These are phyloP conservation scores for Hypothenemus hampei DNA, from an alignment of 1,140 invertebrate species.

Conservation along the genomic window DNA sequence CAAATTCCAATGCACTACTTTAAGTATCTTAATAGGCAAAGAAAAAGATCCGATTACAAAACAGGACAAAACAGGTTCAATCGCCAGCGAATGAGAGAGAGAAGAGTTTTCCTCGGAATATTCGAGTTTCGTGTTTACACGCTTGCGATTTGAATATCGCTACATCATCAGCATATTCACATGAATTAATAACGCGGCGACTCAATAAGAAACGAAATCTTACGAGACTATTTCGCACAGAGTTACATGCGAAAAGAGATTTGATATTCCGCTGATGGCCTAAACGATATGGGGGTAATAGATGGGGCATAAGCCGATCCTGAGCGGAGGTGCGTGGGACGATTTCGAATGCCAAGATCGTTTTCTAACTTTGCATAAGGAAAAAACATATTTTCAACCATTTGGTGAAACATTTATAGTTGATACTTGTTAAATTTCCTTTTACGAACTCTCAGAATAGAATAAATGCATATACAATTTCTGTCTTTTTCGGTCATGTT, in stretches of 20 bases:
- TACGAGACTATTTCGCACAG: constrained; percentile 16
- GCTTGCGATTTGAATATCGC: constrained; percentile 22
- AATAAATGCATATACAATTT: too few relatives aligned
- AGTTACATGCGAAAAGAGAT: constrained; percentile 20
- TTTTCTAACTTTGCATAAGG: too few relatives aligned
- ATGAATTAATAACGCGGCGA: constrained; percentile 18
- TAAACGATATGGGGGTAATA: constrained; percentile 14
- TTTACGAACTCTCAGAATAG: too few relatives aligned
- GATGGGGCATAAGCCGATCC: constrained; percentile 5
- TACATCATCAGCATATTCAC: constrained; percentile 21
- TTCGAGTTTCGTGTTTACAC: constrained; percentile 13
- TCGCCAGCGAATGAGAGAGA: too few relatives aligned
- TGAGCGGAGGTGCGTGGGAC: constrained; percentile 6
- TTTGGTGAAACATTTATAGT: too few relatives aligned
- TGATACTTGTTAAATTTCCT: too few relatives aligned
- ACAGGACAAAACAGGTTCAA: constrained; percentile 5
- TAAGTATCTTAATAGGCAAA: too few relatives aligned
- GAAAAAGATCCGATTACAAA: constrained; percentile 13
- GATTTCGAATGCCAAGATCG: too few relatives aligned
- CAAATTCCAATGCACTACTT: too few relatives aligned
- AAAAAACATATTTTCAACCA: too few relatives aligned
- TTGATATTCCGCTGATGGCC: constrained; percentile 21
- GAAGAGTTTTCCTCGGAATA: constrained; percentile 5
- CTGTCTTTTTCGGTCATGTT: too few relatives aligned
- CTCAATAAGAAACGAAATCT: constrained; percentile 20